Percentiles rank a stretch among this genome's conserved stretches.
phyloP scores from a whole-genome alignment of 2,888 invertebrate genomes.

The Aphidoletes aphidimyza region DNA sequence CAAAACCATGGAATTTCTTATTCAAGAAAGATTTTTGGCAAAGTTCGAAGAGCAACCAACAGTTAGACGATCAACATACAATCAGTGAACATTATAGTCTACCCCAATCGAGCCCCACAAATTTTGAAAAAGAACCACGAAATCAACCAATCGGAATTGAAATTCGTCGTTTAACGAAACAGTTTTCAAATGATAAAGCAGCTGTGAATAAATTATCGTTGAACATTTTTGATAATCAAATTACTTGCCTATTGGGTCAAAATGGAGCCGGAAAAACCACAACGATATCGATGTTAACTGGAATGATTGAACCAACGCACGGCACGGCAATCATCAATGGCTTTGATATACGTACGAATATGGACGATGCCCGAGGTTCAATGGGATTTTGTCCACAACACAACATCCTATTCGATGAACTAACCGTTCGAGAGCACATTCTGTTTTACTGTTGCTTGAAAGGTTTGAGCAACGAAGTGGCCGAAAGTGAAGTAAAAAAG shows the following conservation, averaged over 20 bases:
- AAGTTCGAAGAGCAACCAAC: neutral
- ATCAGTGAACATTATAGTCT: neutral
- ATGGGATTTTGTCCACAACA: conserved; percentile 83
- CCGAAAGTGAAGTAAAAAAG: conserved; percentile 70
- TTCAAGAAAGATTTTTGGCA: conserved; percentile 70
- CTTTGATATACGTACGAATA: conserved; percentile 71
- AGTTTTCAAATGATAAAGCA: conserved; percentile 62
- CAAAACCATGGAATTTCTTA: conserved; percentile 80
- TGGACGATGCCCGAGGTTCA: conserved; percentile 71
- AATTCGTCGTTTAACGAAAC: conserved; percentile 54
- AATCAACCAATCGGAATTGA: conserved; percentile 47
- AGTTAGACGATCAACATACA: too few species aligned
- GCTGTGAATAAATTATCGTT: conserved; percentile 74
- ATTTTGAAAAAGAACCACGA: conserved; percentile 55
- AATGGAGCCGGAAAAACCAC: conserved; percentile 92
- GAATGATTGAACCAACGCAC: conserved; percentile 71
- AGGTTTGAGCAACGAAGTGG: conserved; percentile 68
- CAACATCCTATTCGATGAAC: conserved; percentile 79
- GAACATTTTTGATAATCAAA: conserved; percentile 84
- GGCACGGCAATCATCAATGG: conserved; percentile 75
- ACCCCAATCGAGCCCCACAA: conserved; percentile 45
- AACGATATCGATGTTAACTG: conserved; percentile 86
- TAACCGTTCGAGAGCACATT: conserved; percentile 81
- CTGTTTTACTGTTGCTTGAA: conserved; percentile 74
- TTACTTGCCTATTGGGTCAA: conserved; percentile 74